A percentile compares a stretch with the other conserved stretches of the same genome.
phyloP scores from a whole-genome alignment of 1,140 invertebrate genomes.

The Drosophila bocqueti region DNA sequence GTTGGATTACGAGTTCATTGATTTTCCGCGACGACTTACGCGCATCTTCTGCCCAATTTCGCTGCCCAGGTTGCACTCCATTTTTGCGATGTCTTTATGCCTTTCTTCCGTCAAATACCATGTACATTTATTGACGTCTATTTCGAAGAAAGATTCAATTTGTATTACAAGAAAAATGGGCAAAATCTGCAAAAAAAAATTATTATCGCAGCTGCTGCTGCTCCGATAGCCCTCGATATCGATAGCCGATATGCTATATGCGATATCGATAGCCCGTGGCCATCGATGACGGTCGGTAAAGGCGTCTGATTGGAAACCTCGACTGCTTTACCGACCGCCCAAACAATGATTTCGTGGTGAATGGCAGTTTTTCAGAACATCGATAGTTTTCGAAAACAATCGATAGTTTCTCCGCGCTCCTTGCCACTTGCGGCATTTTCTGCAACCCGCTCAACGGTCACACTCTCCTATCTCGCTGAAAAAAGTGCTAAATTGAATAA shows the following conservation, averaged over 20 bases:
- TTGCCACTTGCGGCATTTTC: background rate
- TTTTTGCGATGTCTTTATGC: constrained; percentile 30
- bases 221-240: constrained; percentile 28
- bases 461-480: constrained; percentile 8
- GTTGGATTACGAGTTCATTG: constrained; percentile 70
- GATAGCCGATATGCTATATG: too few relatives aligned
- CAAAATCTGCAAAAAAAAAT: constrained; percentile 36
- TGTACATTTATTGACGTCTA: constrained; percentile 3
- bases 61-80: constrained; percentile 85
- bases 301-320: rapidly evolving
- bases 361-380: too few relatives aligned
- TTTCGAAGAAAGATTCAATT: background rate
- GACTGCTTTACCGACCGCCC: too few relatives aligned
- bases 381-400: background rate
- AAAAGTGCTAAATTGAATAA: constrained; percentile 7
- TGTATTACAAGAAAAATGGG: constrained; percentile 41
- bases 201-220: constrained; percentile 57
- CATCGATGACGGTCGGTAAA: background rate
- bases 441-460: constrained; percentile 3
- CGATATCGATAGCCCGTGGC: constrained; percentile 17
- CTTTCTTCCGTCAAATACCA: background rate
- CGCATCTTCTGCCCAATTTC: constrained; percentile 90
- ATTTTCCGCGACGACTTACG: constrained; percentile 85
- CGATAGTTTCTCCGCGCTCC: background rate
- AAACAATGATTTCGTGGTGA: too few relatives aligned